Evolutionary conservation across 2,113 vertebrate species (phyloP).

Genomic region (Lasiurus borealis): DNA sequence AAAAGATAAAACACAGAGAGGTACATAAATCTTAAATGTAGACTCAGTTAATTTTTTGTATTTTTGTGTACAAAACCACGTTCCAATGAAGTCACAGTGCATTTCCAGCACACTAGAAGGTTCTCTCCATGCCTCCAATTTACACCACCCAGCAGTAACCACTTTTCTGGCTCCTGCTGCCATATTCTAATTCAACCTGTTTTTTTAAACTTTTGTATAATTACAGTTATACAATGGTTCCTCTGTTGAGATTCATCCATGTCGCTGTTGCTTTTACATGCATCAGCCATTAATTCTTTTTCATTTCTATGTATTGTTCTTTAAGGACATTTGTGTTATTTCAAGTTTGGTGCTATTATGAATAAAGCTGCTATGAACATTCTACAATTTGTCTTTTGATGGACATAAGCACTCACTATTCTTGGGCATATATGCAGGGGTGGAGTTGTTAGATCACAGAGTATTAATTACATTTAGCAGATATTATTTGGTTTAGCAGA

Average conservation of each 20-base stretch:
- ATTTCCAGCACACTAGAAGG: not conserved
- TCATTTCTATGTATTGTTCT: conserved; percentile 3
- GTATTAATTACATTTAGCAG: not conserved
- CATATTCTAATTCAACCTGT: not conserved
- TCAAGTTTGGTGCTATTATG: not conserved
- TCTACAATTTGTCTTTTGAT: not conserved
- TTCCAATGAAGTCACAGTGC: not conserved
- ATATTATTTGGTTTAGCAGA: not conserved
- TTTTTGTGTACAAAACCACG: not conserved
- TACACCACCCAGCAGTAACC: not conserved
- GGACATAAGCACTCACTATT: conserved; percentile 4
- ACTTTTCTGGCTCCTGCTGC: not conserved
- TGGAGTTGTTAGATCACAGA: not conserved
- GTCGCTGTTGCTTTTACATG: not conserved
- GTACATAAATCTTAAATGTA: not conserved
- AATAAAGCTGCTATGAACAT: not conserved
- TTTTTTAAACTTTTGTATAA: conserved; percentile 1
- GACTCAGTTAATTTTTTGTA: not conserved
- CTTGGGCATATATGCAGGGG: not conserved
- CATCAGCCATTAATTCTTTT: not conserved
- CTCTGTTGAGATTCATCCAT: not conserved
- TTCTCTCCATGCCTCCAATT: not conserved
- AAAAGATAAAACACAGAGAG: not conserved
- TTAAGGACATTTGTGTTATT: not conserved
- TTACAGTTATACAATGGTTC: not conserved